phyloP scores from a whole-genome alignment of 2,888 invertebrate genomes.

The Serrognathus titanus region DNA sequence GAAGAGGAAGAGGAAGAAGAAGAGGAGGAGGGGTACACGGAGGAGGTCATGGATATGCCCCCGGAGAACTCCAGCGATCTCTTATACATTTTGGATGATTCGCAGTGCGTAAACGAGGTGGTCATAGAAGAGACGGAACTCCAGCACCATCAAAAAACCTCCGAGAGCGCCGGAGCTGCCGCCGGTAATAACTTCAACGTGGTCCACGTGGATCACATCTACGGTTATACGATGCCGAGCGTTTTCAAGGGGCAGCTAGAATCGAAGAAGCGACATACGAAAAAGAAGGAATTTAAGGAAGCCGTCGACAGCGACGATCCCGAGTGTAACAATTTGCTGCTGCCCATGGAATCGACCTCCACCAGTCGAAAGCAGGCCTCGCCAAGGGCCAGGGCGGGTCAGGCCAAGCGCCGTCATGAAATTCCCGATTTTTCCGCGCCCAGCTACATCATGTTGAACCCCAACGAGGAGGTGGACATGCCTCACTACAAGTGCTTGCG shows the following conservation, averaged over 20 bases:
- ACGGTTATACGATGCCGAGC: constrained; percentile 42
- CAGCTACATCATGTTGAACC: constrained; percentile 37
- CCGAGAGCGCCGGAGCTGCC: background rate
- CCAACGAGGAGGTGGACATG: constrained; percentile 42
- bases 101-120: constrained; percentile 42
- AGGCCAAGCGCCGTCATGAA: constrained; percentile 38
- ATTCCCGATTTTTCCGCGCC: constrained; percentile 46
- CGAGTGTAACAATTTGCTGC: constrained; percentile 1
- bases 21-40: constrained; percentile 14
- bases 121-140: constrained; percentile 38
- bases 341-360: constrained; percentile 3
- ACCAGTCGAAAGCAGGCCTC: constrained; percentile 2
- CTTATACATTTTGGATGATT: constrained; percentile 41
- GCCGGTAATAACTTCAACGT: constrained; percentile 30
- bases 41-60: constrained; percentile 32
- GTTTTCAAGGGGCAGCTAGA: constrained; percentile 30
- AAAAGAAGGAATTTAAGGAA: constrained; percentile 11
- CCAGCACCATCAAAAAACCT: constrained; percentile 8
- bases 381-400: constrained; percentile 30
- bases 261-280: constrained; percentile 24
- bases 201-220: constrained; percentile 41
- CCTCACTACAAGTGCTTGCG: constrained; percentile 44
- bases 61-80: constrained; percentile 35
- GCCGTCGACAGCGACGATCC: constrained; percentile 11
- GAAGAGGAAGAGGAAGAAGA: constrained; percentile 18